phyloP scores from a whole-genome alignment of 2,888 invertebrate species.

The Zootermopsis nevadensis region DNA sequence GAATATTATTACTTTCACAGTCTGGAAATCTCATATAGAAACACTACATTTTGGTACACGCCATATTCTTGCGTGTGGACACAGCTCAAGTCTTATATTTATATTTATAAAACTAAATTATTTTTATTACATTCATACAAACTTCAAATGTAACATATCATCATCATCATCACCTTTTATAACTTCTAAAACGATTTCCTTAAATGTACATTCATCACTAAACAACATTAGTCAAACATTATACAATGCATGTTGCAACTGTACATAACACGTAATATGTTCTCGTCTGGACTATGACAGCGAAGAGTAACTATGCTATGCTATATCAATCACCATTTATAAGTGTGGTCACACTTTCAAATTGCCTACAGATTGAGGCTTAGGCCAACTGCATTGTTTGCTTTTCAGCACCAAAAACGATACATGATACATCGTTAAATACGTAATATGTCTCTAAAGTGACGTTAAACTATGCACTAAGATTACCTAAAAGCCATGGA shows the following conservation, averaged over 20 bases:
- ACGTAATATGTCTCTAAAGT: background rate
- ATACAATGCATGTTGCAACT: background rate
- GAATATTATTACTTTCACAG: background rate
- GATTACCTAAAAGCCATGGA: conserved; percentile 4
- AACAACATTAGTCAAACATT: background rate
- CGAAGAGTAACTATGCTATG: background rate
- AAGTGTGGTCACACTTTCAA: background rate
- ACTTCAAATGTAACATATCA: conserved; percentile 20
- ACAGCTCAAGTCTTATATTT: conserved; percentile 11
- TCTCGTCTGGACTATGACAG: background rate
- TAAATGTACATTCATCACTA: background rate
- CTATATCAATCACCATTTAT: background rate
- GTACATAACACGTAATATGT: conserved; percentile 4
- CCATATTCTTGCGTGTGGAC: conserved; percentile 7
- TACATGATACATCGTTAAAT: conserved; percentile 24
- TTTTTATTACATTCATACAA: background rate
- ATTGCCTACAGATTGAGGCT: background rate
- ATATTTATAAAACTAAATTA: conserved; percentile 32
- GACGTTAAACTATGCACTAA: conserved; percentile 32
- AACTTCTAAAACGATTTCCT: background rate
- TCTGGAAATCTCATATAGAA: too few species aligned
- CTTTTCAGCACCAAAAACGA: background rate
- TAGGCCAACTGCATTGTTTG: background rate
- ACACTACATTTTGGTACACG: background rate
- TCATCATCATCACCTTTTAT: background rate